Evolutionary conservation across 2,797 vertebrate genomes (phyloP), one percentile per base, ranked within the genome.

Genomic region (Crax fasciolata): DNA sequence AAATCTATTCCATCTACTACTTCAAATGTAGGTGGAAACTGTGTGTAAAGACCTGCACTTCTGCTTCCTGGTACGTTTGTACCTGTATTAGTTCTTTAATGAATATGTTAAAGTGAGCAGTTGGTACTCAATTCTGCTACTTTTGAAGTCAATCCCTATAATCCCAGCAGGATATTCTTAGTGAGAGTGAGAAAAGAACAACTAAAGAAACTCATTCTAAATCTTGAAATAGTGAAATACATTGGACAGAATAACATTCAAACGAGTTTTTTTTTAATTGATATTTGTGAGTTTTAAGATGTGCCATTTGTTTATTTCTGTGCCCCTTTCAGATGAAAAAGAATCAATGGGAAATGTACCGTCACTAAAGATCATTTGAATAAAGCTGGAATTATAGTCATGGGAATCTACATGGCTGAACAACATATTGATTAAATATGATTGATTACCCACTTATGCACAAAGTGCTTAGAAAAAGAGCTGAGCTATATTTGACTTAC

Each of bases 401-500:
- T 63, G 71, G 59, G 84, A 93, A 95, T 91, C 84, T 95, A 58
- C 78, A 87, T 96, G 89, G 76, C 81, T 94, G 94, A 96, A 66
- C 87, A 94, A 68, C 84, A 75, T 95, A 97, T 97, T 96, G 96
- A 96, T 97, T 95, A 96, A 94, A 95, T 96, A 91, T 96, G 93
- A 97, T 96, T 84, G 93, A 97, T 96, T 97, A 86, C 70, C 91
- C 89, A 85, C 95, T 83, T 95, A 84, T 94, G 76, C 49, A 72
- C 78, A 92, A 89, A 77, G 75, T 90, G 83, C 54, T 93, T 96
- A 87, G 89, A 93, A 94, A 92, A 96, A 95, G 68, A 94, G 49
- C 93, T 96, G 95, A 96, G 55, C 81, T 89, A 59, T 78, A 71
- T 84, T 94, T 86, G 89, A 75, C 73, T 94, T 94, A 71, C 65